Evolutionary conservation across 1,140 invertebrate species (phyloP).

Genomic region (Oscheius sp.): DNA sequence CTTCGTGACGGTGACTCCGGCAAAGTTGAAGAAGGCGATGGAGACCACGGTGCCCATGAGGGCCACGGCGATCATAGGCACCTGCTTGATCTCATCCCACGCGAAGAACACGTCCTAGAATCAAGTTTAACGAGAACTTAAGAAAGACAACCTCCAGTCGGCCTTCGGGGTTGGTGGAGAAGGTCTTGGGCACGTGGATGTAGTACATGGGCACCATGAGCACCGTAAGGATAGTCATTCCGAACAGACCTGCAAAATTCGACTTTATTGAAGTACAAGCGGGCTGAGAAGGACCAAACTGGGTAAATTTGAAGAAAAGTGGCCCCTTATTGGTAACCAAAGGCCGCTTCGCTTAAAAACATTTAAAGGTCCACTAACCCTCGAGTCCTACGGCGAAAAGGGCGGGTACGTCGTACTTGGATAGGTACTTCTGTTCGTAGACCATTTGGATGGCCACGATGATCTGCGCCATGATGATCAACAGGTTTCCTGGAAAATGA

Average conservation of each 20-base stretch:
- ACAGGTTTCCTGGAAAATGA: conserved; percentile 73
- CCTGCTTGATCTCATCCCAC: conserved; percentile 73
- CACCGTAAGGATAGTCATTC: conserved; percentile 73
- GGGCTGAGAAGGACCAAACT: no score
- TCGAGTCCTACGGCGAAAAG: conserved; percentile 84
- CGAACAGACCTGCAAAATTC: conserved; percentile 69
- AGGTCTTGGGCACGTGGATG: conserved; percentile 72
- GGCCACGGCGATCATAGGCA: conserved; percentile 68
- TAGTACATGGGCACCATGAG: conserved; percentile 81
- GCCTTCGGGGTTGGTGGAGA: conserved; percentile 74
- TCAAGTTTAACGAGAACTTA: no score
- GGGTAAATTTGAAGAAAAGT: neutral
- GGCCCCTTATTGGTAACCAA: no score
- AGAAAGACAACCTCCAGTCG: no score
- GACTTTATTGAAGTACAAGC: no score
- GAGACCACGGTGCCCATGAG: conserved; percentile 72
- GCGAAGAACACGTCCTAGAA: conserved; percentile 76
- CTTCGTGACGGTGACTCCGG: conserved; percentile 91
- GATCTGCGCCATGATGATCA: conserved; percentile 81
- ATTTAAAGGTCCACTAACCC: conserved; percentile 64
- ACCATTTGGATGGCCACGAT: conserved; percentile 88
- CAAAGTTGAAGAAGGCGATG: conserved; percentile 94
- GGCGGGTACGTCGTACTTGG: conserved; percentile 76
- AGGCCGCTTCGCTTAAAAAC: no score
- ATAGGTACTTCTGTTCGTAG: conserved; percentile 85